These are phyloP conservation scores for Phymastichus coffea DNA, from an alignment of 1,140 invertebrate species.

Conservation along the genomic window DNA sequence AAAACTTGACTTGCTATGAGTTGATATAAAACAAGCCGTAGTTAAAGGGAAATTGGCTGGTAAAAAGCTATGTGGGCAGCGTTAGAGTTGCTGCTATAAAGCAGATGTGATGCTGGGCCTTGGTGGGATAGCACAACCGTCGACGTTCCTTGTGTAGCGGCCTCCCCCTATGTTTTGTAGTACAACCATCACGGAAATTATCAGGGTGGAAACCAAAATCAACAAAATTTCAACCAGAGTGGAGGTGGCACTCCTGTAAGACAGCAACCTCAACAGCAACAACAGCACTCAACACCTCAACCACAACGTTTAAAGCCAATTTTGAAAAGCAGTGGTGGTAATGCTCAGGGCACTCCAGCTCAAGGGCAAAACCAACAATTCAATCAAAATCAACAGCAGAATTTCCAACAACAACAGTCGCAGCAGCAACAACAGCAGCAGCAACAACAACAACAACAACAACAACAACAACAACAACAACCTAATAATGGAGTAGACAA, in stretches of 20 bases:
- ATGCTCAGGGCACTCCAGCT: slow-evolving; percentile 16
- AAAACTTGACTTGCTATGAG: slow-evolving; percentile 44
- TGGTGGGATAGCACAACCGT: slow-evolving; percentile 57
- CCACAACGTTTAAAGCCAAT: slow-evolving; percentile 47
- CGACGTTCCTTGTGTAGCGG: slow-evolving; percentile 58
- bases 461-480: slow-evolving; percentile 2
- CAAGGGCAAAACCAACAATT: slow-evolving; percentile 11
- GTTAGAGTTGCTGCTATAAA: slow-evolving; percentile 43
- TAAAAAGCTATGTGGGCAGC: slow-evolving; percentile 50
- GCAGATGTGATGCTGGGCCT: slow-evolving; percentile 52
- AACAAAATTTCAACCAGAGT: slow-evolving; percentile 41
- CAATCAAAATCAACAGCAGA: slow-evolving; percentile 10
- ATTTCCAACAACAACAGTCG: background rate
- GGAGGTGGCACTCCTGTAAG: slow-evolving; percentile 32
- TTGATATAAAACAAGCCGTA: slow-evolving; percentile 40
- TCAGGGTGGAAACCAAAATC: slow-evolving; percentile 35
- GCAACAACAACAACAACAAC: slow-evolving; percentile 17
- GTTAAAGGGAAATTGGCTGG: slow-evolving; percentile 40
- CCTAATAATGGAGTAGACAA: slow-evolving; percentile 14
- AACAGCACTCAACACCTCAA: slow-evolving; percentile 26
- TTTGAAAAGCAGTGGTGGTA: slow-evolving; percentile 40
- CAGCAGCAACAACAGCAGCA: slow-evolving; percentile 7
- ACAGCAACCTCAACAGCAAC: slow-evolving; percentile 25
- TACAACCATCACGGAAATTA: slow-evolving; percentile 48
- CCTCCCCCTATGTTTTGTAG: slow-evolving; percentile 55